Percentiles rank a stretch among this genome's conserved stretches.
Conservation (phyloP, 2,888 invertebrate species). For the Dolomedes plantarius region DNA sequence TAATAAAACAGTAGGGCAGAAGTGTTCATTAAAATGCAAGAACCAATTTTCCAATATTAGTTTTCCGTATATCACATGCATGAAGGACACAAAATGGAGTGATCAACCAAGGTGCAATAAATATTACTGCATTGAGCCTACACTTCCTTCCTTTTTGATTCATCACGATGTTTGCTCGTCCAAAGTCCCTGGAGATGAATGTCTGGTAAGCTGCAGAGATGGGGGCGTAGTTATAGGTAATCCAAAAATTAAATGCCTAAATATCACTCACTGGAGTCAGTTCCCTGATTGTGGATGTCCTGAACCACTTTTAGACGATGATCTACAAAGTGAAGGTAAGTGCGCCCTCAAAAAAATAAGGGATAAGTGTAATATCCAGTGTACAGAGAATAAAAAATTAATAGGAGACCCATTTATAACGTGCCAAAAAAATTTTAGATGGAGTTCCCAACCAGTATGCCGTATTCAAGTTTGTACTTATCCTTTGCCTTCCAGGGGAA, state of each 20-base stretch:
- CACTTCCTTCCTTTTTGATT: not conserved
- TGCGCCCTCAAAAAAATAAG: not conserved
- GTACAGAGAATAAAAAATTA: not conserved
- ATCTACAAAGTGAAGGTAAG: not conserved
- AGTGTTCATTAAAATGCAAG: not conserved
- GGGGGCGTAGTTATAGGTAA: slow-evolving; percentile 2
- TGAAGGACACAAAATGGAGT: not conserved
- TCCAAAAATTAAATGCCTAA: not conserved
- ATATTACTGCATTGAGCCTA: not conserved
- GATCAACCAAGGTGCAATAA: not conserved
- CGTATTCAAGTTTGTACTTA: not conserved
- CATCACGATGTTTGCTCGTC: not conserved
- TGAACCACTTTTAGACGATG: not conserved
- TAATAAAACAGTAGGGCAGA: not conserved
- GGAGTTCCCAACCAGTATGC: not conserved
- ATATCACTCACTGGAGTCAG: not conserved
- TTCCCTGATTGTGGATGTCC: slow-evolving; percentile 20
- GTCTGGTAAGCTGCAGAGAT: slow-evolving; percentile 14
- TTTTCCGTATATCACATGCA: not conserved
- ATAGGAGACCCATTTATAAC: not conserved
- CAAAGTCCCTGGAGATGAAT: not conserved
- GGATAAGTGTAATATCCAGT: not conserved
- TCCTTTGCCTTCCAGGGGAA: not conserved
- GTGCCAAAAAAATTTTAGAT: not conserved
- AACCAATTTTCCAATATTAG: not conserved